phyloP scores from a whole-genome alignment of 35 echinoderm and acorn worm genomes.

The Ophiothrix spiculata region DNA sequence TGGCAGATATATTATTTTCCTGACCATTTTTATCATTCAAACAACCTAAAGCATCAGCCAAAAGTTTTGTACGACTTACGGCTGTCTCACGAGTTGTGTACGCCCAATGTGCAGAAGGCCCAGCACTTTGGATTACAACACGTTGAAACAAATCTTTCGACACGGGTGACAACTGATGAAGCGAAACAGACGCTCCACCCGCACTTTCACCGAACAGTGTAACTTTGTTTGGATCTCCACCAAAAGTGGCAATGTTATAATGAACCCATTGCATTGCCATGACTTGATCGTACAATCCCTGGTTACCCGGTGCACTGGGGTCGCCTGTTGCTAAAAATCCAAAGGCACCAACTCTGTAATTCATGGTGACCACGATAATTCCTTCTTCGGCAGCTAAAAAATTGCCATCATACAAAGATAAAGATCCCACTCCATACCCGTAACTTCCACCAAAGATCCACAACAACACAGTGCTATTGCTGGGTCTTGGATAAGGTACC shows the following conservation, averaged over 20 bases:
- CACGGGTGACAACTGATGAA: conserved; percentile 65
- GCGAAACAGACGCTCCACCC: conserved; percentile 66
- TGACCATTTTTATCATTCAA: conserved; percentile 40
- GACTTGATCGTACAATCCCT: conserved; percentile 67
- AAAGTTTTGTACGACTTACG: conserved; percentile 22
- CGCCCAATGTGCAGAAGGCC: conserved; percentile 68
- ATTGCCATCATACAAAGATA: conserved; percentile 79
- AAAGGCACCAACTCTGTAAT: conserved; percentile 77
- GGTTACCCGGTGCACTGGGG: conserved; percentile 72
- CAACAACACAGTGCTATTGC: conserved; percentile 66
- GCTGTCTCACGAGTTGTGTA: conserved; percentile 44
- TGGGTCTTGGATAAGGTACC: conserved; percentile 51
- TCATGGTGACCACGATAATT: conserved; percentile 76
- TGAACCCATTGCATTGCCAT: conserved; percentile 74
- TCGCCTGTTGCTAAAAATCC: conserved; percentile 81
- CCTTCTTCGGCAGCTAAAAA: conserved; percentile 73
- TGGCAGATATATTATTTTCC: conserved; percentile 17
- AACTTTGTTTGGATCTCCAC: conserved; percentile 65
- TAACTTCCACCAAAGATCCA: conserved; percentile 98
- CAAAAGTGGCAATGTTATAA: conserved; percentile 78
- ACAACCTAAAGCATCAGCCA: conserved; percentile 61
- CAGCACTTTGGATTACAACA: conserved; percentile 72
- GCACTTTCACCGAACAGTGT: conserved; percentile 94
- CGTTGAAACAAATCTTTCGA: conserved; percentile 62
- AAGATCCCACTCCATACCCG: conserved; percentile 65